Percentiles rank a stretch among this genome's conserved stretches.
These are phyloP conservation scores for Cyclophora punctaria DNA, from an alignment of 2,888 invertebrate genomes.

Conservation along the genomic window DNA sequence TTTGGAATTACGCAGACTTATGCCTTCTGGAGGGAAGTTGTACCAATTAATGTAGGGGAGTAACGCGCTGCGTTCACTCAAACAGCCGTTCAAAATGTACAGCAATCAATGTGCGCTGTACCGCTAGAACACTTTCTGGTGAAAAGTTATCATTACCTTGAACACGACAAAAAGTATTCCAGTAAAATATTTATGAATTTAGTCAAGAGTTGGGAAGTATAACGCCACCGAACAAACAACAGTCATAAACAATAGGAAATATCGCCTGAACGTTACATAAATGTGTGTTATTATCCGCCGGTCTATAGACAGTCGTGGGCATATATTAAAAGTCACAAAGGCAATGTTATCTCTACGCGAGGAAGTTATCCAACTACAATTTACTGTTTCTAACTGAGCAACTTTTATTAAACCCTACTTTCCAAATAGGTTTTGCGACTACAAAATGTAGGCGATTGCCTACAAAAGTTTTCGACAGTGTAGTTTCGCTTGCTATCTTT, in stretches of 20 bases:
- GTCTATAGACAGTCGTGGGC: constrained; percentile 12
- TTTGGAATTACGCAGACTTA: constrained; percentile 49
- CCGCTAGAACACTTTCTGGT: too few species aligned
- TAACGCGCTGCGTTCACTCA: constrained; percentile 1
- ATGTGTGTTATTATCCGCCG: background rate
- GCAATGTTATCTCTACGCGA: constrained; percentile 18
- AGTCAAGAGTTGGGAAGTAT: too few species aligned
- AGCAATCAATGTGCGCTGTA: too few species aligned
- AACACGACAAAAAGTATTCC: too few species aligned
- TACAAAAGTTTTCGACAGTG: constrained; percentile 14
- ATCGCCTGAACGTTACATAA: too few species aligned
- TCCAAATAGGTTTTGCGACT: constrained; percentile 15
- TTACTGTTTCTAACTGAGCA: constrained; percentile 20
- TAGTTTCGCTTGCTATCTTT: constrained; percentile 10
- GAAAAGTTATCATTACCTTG: too few species aligned
- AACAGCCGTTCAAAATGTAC: background rate
- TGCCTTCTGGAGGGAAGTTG: constrained; percentile 49
- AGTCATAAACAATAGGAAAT: too few species aligned
- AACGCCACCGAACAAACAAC: too few species aligned
- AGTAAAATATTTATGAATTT: too few species aligned
- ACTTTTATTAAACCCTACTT: constrained; percentile 22
- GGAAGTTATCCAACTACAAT: constrained; percentile 20
- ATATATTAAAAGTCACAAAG: constrained; percentile 18
- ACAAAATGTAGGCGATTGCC: constrained; percentile 19
- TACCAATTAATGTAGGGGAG: constrained; percentile 46